These are phyloP conservation scores for Phalacrocorax pelagicus DNA, from an alignment of 2,113 vertebrate genomes.

Conservation along the genomic window DNA sequence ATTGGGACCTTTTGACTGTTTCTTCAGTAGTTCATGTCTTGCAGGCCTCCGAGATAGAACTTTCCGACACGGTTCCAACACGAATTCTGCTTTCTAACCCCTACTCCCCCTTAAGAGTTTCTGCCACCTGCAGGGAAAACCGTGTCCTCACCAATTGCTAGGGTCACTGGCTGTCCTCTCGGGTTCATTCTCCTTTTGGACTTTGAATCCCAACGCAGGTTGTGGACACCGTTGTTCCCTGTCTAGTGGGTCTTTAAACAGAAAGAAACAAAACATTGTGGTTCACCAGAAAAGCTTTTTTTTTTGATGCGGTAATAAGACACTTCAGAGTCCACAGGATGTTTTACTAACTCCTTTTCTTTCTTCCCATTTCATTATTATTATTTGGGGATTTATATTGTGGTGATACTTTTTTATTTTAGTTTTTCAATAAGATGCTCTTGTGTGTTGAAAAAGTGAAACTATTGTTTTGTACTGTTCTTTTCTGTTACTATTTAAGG, in stretches of 20 bases:
- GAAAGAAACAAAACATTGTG: slow-evolving; percentile 16
- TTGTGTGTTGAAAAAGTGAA: slow-evolving; percentile 48
- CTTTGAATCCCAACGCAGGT: background rate
- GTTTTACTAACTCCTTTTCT: slow-evolving; percentile 14
- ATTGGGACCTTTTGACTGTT: slow-evolving; percentile 84
- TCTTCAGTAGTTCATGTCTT: slow-evolving; percentile 70
- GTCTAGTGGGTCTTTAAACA: background rate
- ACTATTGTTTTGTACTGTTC: slow-evolving; percentile 65
- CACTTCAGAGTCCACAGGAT: slow-evolving; percentile 26
- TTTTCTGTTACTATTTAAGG: slow-evolving; percentile 75
- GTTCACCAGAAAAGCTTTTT: slow-evolving; percentile 26
- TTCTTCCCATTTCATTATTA: slow-evolving; percentile 40
- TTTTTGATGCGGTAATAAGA: slow-evolving; percentile 4
- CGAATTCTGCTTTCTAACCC: background rate
- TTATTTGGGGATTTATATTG: slow-evolving; percentile 65
- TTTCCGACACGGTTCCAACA: slow-evolving; percentile 18
- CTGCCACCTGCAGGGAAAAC: background rate
- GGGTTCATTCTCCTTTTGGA: background rate
- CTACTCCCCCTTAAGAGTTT: background rate
- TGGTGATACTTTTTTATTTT: slow-evolving; percentile 64
- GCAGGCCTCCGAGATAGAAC: slow-evolving; percentile 69
- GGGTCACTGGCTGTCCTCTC: background rate
- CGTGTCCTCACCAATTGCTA: background rate
- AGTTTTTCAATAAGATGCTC: slow-evolving; percentile 57
- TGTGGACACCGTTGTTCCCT: background rate